Conservation (phyloP, 1,140 invertebrate genomes). For the Drosophila repletoides region DNA sequence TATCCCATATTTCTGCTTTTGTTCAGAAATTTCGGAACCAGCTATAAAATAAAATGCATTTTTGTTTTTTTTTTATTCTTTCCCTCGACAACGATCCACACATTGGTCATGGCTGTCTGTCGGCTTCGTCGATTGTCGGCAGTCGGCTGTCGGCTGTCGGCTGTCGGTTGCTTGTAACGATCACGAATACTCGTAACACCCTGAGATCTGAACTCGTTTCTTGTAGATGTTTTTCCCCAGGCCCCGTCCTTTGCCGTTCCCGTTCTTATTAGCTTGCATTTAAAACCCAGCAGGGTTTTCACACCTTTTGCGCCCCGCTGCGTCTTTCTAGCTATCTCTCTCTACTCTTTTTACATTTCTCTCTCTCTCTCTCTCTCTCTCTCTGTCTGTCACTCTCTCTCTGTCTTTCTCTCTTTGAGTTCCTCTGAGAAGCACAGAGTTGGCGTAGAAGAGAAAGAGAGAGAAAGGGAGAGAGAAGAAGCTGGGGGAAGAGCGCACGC, state of each 20-base stretch:
- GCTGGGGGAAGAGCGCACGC: conserved; percentile 48
- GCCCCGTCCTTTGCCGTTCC: conserved; percentile 12
- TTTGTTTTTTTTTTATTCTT: too few relatives aligned
- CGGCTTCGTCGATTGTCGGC: conserved; percentile 4
- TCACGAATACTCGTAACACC: conserved; percentile 17
- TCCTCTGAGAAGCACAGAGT: too few relatives aligned
- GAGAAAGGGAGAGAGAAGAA: not conserved
- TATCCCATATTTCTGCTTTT: not conserved
- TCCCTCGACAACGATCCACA: conserved; percentile 32
- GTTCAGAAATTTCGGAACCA: conserved; percentile 17
- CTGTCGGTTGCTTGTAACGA: conserved; percentile 57
- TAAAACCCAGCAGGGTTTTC: conserved; percentile 82
- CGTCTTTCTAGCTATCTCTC: conserved; percentile 13
- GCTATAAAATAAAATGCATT: conserved; percentile 27
- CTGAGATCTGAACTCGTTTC: conserved; percentile 17
- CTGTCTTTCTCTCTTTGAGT: conserved; percentile 20
- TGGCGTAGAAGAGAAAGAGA: conserved; percentile 22
- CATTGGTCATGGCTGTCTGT: conserved; percentile 66
- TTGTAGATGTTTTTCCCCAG: not conserved
- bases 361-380: conserved; percentile 23
- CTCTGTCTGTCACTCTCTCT: conserved; percentile 12
- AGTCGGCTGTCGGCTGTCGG: conserved; percentile 4
- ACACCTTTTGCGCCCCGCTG: conserved; percentile 80
- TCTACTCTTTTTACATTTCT: too few relatives aligned
- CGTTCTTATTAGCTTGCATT: conserved; percentile 82